Percentiles rank a stretch among this genome's conserved stretches.
These are phyloP conservation scores for Ophion ellenae DNA, from an alignment of 2,888 invertebrate species.

Conservation along the genomic window DNA sequence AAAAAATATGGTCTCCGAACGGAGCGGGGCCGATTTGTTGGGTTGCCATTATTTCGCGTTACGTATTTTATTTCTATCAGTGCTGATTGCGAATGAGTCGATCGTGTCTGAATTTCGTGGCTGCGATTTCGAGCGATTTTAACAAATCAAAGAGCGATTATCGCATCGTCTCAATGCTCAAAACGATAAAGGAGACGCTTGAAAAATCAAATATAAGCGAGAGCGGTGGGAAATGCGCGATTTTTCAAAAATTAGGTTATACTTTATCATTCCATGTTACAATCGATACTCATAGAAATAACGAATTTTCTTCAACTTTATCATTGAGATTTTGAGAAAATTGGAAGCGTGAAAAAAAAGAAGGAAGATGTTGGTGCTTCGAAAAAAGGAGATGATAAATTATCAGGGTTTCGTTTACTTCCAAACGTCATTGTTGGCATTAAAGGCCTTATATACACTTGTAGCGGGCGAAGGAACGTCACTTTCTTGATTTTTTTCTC, in stretches of 20 bases:
- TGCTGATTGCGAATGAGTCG: constrained; percentile 33
- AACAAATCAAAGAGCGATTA: background rate
- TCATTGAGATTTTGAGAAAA: constrained; percentile 19
- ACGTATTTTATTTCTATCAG: constrained; percentile 13
- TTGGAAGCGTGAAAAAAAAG: background rate
- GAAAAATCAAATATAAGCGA: constrained; percentile 5
- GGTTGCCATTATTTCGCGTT: constrained; percentile 40
- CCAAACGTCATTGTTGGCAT: constrained; percentile 34
- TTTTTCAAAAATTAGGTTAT: constrained; percentile 11
- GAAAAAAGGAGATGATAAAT: constrained; percentile 29
- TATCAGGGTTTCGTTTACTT: constrained; percentile 20
- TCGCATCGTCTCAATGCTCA: constrained; percentile 49
- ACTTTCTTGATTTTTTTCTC: too few species aligned
- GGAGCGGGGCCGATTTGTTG: background rate
- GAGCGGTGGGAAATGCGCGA: background rate
- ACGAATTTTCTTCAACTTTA: constrained; percentile 14
- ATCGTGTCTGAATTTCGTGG: constrained; percentile 28
- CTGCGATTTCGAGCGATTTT: background rate
- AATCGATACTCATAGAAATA: constrained; percentile 32
- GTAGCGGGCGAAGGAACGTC: too few species aligned
- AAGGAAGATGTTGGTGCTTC: background rate
- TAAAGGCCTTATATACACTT: too few species aligned
- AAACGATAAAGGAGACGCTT: constrained; percentile 54
- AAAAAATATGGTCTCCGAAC: background rate
- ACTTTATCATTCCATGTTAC: constrained; percentile 49